Evolutionary conservation across 2,113 vertebrate genomes (phyloP), one percentile per base, ranked within the genome.

Genomic region (Chaetops frenatus): DNA sequence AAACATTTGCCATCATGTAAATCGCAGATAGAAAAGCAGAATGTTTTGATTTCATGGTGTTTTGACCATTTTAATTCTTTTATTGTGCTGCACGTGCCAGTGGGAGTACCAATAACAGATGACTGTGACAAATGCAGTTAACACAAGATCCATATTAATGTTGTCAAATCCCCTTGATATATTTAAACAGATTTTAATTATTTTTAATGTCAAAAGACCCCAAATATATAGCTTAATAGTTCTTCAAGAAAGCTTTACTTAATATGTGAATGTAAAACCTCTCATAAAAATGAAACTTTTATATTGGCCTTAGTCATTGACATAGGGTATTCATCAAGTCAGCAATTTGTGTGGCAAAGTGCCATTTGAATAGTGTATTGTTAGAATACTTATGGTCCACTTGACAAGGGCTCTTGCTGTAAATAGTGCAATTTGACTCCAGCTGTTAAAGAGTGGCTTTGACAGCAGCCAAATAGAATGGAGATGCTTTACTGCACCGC

Each of bases 351-450:
- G 98, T 97, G 98, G 98, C 97, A 97, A 97, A 98, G 97, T 98
- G 97, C 98, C 97, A 98, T 98, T 98, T 98, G 98, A 98, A 98
- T 98, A 98, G 98, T 94, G 98, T 96, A 98, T 98, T 98, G 97
- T 98, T 98, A 98, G 97, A 98, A 97, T 98, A 97, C 98, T 98
- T 98, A 98, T 96, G 98, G 98, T 98, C 98, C 98, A 98, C 98
- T 98, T 98, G 98, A 98, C 98, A 98, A 98, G 98, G 97, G 98
- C 98, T 98, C 98, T 98, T 97, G 98, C 98, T 99, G 98, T 99
- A 99, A 99, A 99, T 99, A 98, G 98, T 98, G 98, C 99, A 99
- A 99, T 99, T 99, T 99, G 98, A 99, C 99, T 99, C 99, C 99
- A 99, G 98, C 99, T 99, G 99, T 99, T 99, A 98, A 98, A 99